Evolutionary conservation across 2,888 invertebrate genomes (phyloP).

Genomic region (Idaea biselata): DNA sequence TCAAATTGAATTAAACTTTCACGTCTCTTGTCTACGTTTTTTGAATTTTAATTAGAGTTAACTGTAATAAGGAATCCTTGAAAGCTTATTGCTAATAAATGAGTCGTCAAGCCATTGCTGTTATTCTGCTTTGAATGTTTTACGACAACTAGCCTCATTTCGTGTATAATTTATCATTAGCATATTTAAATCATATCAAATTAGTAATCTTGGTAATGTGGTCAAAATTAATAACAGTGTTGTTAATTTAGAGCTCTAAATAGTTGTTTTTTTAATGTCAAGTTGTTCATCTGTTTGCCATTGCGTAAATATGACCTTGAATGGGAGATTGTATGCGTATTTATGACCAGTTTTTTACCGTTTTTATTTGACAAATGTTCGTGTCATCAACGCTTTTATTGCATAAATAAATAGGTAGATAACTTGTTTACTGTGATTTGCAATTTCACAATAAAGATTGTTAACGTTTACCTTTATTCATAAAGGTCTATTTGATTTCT

Average conservation of each 20-base stretch:
- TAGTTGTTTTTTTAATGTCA: not conserved
- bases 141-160: not conserved
- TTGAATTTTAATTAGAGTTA: not conserved
- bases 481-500: no score
- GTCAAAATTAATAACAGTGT: not conserved
- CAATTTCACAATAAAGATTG: no score
- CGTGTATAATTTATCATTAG: not conserved
- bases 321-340: not conserved
- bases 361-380: not conserved
- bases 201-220: not conserved
- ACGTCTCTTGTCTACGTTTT: conserved; percentile 2
- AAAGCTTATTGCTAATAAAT: not conserved
- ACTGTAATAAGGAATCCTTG: not conserved
- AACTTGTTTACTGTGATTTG: no score
- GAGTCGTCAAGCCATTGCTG: not conserved
- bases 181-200: not conserved
- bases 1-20: not conserved
- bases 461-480: no score
- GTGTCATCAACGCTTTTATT: not conserved
- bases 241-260: not conserved
- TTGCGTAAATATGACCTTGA: not conserved
- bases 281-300: not conserved
- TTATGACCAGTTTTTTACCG: not conserved
- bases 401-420: not conserved
- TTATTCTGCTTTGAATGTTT: not conserved